phyloP scores from a whole-genome alignment of 2,888 invertebrate genomes.

The Eledona agricola region DNA sequence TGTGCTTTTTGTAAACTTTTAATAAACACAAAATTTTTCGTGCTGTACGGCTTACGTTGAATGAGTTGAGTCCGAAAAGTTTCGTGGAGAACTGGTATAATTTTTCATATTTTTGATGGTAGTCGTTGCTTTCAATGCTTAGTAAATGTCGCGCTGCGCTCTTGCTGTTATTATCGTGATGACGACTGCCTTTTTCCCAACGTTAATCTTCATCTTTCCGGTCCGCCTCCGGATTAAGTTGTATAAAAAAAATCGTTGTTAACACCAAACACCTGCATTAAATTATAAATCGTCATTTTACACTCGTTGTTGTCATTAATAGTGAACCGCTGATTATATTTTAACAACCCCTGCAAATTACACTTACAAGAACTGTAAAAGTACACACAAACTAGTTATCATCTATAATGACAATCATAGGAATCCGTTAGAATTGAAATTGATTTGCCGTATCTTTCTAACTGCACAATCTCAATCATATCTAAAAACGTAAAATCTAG shows the following conservation, averaged over 20 bases:
- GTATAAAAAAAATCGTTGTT: slow-evolving; percentile 2
- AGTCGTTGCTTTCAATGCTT: neutral
- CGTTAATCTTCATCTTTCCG: slow-evolving; percentile 4
- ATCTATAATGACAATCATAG: slow-evolving; percentile 5
- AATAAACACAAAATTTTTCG: no score
- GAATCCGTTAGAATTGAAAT: slow-evolving; percentile 16
- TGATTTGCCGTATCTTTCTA: slow-evolving; percentile 22
- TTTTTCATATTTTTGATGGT: no score
- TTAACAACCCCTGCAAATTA: no score
- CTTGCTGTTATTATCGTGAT: no score
- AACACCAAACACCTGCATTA: slow-evolving; percentile 8
- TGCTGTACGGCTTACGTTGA: no score
- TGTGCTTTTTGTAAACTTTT: no score
- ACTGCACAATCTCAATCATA: slow-evolving; percentile 17
- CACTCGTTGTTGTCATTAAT: no score
- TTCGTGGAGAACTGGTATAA: no score
- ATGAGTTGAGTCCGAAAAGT: no score
- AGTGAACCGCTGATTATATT: no score
- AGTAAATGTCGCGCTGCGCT: no score
- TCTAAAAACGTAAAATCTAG: slow-evolving; percentile 14
- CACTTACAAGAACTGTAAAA: no score
- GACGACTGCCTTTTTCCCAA: neutral
- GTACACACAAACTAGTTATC: slow-evolving; percentile 1
- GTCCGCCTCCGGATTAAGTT: slow-evolving; percentile 1
- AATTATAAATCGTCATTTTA: slow-evolving; percentile 9